These are phyloP conservation scores for Lagenorhynchus albirostris DNA, from an alignment of 2,113 vertebrate species.

Conservation along the genomic window DNA sequence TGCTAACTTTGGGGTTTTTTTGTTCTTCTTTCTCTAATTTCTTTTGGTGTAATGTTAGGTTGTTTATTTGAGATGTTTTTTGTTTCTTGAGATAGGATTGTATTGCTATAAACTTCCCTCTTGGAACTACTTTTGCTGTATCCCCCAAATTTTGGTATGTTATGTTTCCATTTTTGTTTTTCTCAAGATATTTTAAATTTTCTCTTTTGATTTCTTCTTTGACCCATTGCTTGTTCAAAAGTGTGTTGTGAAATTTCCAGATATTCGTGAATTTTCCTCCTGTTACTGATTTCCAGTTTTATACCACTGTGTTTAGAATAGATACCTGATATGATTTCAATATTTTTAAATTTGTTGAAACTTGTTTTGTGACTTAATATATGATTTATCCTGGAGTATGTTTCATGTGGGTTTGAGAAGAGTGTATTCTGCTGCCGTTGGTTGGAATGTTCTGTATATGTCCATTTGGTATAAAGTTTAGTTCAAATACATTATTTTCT, in stretches of 20 bases:
- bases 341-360: neutral
- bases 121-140: neutral
- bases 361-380: neutral
- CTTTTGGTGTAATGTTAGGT: too few relatives aligned
- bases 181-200: neutral
- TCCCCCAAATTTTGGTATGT: neutral
- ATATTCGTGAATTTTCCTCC: neutral
- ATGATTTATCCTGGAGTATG: neutral
- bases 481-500: neutral
- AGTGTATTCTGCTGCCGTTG: neutral
- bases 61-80: too few relatives aligned
- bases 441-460: neutral
- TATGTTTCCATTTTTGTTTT: neutral
- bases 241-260: neutral
- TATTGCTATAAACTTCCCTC: too few relatives aligned
- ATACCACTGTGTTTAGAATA: neutral
- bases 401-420: neutral
- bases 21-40: too few relatives aligned
- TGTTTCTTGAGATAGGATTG: too few relatives aligned
- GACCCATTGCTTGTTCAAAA: neutral
- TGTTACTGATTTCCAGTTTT: neutral
- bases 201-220: neutral
- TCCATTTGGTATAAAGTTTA: neutral
- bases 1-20: too few relatives aligned
- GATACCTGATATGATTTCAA: neutral